These are phyloP conservation scores for Darevskia nairensis DNA, from an alignment of 2,797 vertebrate genomes.

Conservation along the genomic window DNA sequence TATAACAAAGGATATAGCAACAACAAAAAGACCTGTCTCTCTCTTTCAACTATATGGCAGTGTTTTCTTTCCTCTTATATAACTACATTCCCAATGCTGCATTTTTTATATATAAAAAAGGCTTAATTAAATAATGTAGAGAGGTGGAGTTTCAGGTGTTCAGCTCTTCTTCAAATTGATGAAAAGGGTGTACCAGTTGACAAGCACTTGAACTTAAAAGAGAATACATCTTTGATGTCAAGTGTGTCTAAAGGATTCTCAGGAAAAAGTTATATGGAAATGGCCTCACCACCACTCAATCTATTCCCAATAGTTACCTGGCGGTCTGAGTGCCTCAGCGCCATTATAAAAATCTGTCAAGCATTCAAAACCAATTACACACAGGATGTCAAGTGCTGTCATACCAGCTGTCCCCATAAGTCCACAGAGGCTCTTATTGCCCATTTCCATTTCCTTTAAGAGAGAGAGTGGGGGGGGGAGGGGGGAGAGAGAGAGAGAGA, in stretches of 20 bases:
- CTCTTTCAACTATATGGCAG: neutral
- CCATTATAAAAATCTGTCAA: conserved; percentile 72
- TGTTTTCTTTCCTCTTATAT: conserved; percentile 14
- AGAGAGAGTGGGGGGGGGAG: too few relatives aligned
- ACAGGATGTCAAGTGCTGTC: conserved; percentile 72
- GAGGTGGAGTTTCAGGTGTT: conserved; percentile 23
- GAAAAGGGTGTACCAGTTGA: conserved; percentile 42
- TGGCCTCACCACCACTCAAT: conserved; percentile 66
- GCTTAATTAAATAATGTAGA: conserved; percentile 54
- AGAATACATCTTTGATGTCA: conserved; percentile 66
- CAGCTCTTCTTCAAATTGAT: conserved; percentile 52
- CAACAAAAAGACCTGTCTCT: neutral
- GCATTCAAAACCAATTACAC: conserved; percentile 77
- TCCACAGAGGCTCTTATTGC: conserved; percentile 45
- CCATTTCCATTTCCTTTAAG: conserved; percentile 49
- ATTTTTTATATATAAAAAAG: neutral
- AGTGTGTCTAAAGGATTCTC: conserved; percentile 66
- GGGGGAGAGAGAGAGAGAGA: too few relatives aligned
- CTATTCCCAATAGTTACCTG: conserved; percentile 75
- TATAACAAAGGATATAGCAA: conserved; percentile 13
- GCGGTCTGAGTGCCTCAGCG: conserved; percentile 67
- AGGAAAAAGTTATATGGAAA: conserved; percentile 71
- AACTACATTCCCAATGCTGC: conserved; percentile 29
- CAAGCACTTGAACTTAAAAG: conserved; percentile 58
- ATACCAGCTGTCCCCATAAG: conserved; percentile 69